Evolutionary conservation across 2,888 invertebrate genomes (phyloP).

Genomic region (Diarsia brunnea): DNA sequence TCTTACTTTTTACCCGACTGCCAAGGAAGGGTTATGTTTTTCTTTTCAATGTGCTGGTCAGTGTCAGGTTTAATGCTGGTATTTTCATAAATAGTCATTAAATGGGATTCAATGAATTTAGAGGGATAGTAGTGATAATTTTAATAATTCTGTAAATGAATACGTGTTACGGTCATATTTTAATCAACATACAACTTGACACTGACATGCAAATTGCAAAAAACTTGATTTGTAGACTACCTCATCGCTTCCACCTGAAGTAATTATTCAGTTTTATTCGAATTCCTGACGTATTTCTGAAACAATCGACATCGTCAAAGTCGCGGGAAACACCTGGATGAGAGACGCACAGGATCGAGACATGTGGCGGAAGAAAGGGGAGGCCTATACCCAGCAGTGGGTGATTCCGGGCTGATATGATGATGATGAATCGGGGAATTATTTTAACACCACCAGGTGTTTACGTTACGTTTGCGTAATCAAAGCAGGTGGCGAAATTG

Average conservation of each 20-base stretch:
- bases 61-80: not conserved
- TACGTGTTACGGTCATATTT: not conserved
- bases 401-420: too few relatives aligned
- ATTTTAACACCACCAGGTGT: not conserved
- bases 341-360: too few relatives aligned
- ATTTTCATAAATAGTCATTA: not conserved
- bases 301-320: too few relatives aligned
- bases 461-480: conserved; percentile 18
- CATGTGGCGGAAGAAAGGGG: too few relatives aligned
- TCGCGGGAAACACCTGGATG: too few relatives aligned
- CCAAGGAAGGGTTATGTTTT: too few relatives aligned
- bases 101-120: not conserved
- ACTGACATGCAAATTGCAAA: not conserved
- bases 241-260: not conserved
- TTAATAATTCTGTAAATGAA: not conserved
- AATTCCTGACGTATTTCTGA: not conserved
- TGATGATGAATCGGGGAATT: too few relatives aligned
- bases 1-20: not conserved
- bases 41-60: not conserved
- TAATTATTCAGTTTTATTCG: not conserved
- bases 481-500: conserved; percentile 20
- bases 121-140: not conserved
- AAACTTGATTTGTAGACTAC: not conserved
- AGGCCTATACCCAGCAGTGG: too few relatives aligned
- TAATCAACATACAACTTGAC: not conserved